phyloP scores from a whole-genome alignment of 2,797 vertebrate genomes.

The Micromesistius poutassou region DNA sequence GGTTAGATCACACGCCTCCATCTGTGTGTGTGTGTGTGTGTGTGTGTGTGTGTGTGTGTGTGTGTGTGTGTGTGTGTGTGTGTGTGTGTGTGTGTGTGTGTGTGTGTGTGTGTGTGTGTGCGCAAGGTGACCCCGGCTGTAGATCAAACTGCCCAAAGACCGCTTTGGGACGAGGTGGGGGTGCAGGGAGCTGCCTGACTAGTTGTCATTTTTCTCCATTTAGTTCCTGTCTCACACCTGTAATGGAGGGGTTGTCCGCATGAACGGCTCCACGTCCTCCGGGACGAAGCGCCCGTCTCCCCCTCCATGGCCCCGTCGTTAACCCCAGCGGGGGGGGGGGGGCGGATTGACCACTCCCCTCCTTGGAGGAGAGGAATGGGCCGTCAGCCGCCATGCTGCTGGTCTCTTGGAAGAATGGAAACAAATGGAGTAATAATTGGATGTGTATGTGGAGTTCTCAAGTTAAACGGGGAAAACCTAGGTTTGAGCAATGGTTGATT shows the following conservation, averaged over 20 bases:
- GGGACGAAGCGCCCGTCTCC: constrained; percentile 50
- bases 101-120: background rate
- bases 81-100: background rate
- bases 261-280: constrained; percentile 48
- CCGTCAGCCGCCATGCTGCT: background rate
- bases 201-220: constrained; percentile 72
- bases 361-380: background rate
- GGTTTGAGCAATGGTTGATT: background rate
- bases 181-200: constrained; percentile 54
- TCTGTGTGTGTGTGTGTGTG: background rate
- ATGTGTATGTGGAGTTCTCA: background rate
- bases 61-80: background rate
- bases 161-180: constrained; percentile 62
- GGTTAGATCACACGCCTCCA: background rate
- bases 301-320: constrained; percentile 45
- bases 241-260: constrained; percentile 65
- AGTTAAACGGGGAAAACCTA: background rate
- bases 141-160: constrained; percentile 68
- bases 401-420: background rate
- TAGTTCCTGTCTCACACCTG: constrained; percentile 66
- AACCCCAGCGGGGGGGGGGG: constrained; percentile 13
- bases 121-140: constrained; percentile 66
- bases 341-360: background rate
- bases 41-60: background rate
- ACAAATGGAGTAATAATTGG: background rate